These are phyloP conservation scores for Vireo griseus DNA, from an alignment of 2,797 vertebrate genomes.

Conservation along the genomic window DNA sequence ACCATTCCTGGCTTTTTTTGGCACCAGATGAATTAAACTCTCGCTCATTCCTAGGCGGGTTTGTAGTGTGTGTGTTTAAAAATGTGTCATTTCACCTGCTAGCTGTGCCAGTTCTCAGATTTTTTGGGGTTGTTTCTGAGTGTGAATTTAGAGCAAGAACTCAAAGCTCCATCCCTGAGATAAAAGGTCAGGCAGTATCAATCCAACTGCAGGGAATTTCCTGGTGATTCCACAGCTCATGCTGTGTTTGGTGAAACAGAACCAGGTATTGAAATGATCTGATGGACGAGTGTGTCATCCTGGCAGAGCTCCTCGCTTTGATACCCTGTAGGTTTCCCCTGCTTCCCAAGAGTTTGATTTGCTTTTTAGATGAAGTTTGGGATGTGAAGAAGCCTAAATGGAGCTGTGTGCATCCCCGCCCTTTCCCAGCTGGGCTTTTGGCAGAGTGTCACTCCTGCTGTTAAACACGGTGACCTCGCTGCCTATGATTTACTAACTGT, in stretches of 20 bases:
- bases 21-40: neutral
- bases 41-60: rapidly evolving
- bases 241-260: neutral
- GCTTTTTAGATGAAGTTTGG: neutral
- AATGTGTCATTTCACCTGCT: neutral
- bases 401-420: slow-evolving; percentile 75
- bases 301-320: rapidly evolving
- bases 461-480: slow-evolving; percentile 81
- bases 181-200: neutral
- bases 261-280: neutral
- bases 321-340: neutral
- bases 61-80: neutral
- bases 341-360: neutral
- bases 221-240: neutral
- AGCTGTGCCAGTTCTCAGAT: neutral
- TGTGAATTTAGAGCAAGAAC: slow-evolving; percentile 14
- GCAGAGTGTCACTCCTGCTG: slow-evolving; percentile 76
- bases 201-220: neutral
- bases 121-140: neutral
- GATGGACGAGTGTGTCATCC: rapidly evolving
- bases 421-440: slow-evolving; percentile 90
- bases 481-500: slow-evolving; percentile 84
- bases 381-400: neutral
- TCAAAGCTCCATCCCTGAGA: neutral
- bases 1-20: neutral